Evolutionary conservation across 2,888 invertebrate genomes (phyloP), one percentile per base, ranked within the genome.

Genomic region (Maniola hyperantus): DNA sequence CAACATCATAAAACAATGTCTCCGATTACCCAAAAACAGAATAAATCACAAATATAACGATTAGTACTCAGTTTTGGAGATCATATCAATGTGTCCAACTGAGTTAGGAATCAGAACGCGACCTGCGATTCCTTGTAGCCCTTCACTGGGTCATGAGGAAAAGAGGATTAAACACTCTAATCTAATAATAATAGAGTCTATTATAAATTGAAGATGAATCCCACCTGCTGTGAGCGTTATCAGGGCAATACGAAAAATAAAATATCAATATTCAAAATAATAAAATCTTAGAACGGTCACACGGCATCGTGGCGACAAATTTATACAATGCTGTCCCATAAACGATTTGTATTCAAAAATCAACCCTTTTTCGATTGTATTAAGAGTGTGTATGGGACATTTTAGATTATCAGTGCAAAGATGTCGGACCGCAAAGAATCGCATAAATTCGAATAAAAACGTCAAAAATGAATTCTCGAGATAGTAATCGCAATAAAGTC

Each of bases 371-470:
- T 7, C 63, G 11, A 68, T 46, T 71, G 13, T 7, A 72, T 81
- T 84, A 79, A 77, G 78, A 69, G 66, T 66, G 72, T 65, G 60
- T 13, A 63, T 53, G 50, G 64, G 67, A 60, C 53, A 65, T 18
- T 44, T 33, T 51, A 33, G n/a, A 50, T 60, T 36, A 69, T 26
- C 69, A 63, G 71, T 58, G 57, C 74, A 81, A 76, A 68, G 72
- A 77, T 76, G 82, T 77, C 72, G 74, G 75, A 72, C 73, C 77
- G 75, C 77, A 77, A 77, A 82, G 83, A 84, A 85, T 84, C 86
- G 83, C 87, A 91, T 92, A 91, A 91, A 91, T 91, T 88, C 85
- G 83, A 85, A 92, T 91, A 91, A 92, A 91, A 91, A 89, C 80
- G 91, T 91, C 91, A 89, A 88, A 91, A 91, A 88, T 87, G 87